phyloP scores from a whole-genome alignment of 2,888 invertebrate species.

The Metellina segmentata region DNA sequence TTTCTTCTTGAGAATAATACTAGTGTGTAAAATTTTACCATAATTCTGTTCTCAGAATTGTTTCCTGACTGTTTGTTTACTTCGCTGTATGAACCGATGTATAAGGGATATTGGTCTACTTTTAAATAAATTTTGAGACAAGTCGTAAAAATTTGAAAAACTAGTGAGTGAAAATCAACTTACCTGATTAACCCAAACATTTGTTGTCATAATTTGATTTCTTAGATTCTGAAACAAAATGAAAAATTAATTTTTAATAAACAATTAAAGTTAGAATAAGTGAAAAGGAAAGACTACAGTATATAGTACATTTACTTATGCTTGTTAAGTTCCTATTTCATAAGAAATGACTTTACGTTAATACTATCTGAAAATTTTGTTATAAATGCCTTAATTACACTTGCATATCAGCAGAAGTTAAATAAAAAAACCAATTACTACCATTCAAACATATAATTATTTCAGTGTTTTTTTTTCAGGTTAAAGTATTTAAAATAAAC shows the following conservation, averaged over 20 bases:
- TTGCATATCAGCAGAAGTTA: too few relatives aligned
- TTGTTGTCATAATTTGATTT: constrained; percentile 96
- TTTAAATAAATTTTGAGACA: neutral
- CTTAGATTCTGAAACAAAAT: constrained; percentile 86
- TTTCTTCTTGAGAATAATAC: neutral
- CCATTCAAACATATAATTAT: too few relatives aligned
- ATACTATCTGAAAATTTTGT: too few relatives aligned
- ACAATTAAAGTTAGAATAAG: too few relatives aligned
- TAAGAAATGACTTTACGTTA: too few relatives aligned
- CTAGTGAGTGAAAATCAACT: constrained; percentile 80
- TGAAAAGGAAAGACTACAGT: too few relatives aligned
- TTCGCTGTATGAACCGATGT: neutral
- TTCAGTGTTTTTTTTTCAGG: too few relatives aligned
- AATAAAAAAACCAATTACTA: too few relatives aligned
- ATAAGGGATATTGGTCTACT: neutral
- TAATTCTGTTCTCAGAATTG: neutral
- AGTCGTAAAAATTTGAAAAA: constrained; percentile 78
- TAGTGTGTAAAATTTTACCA: neutral
- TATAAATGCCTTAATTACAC: too few relatives aligned
- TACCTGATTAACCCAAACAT: constrained; percentile 95
- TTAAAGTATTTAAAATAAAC: too few relatives aligned
- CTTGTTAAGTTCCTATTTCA: too few relatives aligned
- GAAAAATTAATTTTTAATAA: neutral
- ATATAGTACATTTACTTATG: too few relatives aligned
- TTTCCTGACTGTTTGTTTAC: neutral